Evolutionary conservation across 2,888 invertebrate genomes (phyloP).

Genomic region (Scaptomyza caliginosa): DNA sequence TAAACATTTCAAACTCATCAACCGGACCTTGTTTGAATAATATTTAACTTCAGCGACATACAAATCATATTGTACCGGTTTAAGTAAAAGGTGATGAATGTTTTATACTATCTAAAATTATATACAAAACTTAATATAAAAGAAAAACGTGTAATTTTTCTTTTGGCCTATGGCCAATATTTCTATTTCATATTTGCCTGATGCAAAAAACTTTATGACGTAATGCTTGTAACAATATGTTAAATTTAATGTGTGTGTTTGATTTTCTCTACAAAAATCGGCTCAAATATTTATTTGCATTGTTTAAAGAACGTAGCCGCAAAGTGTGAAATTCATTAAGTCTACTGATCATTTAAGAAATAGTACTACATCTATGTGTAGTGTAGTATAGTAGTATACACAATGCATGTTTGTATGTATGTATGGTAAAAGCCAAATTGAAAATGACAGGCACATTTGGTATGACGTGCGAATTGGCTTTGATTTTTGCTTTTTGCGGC

Average conservation of each 20-base stretch:
- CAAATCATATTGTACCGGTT: slow-evolving; percentile 1
- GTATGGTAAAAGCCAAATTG: slow-evolving; percentile 18
- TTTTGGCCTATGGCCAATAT: slow-evolving; percentile 50
- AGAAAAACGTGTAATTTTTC: slow-evolving; percentile 14
- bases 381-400: no score
- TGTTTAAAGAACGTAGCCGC: slow-evolving; percentile 10
- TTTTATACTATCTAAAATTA: not conserved
- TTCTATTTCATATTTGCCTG: slow-evolving; percentile 23
- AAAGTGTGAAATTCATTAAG: slow-evolving; percentile 25
- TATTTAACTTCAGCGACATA: slow-evolving; percentile 1
- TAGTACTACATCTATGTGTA: slow-evolving; percentile 4
- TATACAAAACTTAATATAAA: not conserved
- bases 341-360: slow-evolving; percentile 3
- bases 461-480: slow-evolving; percentile 42
- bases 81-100: slow-evolving; percentile 49
- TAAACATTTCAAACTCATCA: not conserved
- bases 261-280: not conserved
- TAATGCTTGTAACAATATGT: slow-evolving; percentile 38
- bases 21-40: slow-evolving; percentile 1
- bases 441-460: slow-evolving; percentile 55
- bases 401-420: slow-evolving; percentile 5
- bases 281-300: not conserved
- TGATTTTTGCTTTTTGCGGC: slow-evolving; percentile 14
- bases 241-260: slow-evolving; percentile 8
- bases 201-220: slow-evolving; percentile 44